Conservation (phyloP, 2,888 invertebrate species). For the Leptopilina syphax region DNA sequence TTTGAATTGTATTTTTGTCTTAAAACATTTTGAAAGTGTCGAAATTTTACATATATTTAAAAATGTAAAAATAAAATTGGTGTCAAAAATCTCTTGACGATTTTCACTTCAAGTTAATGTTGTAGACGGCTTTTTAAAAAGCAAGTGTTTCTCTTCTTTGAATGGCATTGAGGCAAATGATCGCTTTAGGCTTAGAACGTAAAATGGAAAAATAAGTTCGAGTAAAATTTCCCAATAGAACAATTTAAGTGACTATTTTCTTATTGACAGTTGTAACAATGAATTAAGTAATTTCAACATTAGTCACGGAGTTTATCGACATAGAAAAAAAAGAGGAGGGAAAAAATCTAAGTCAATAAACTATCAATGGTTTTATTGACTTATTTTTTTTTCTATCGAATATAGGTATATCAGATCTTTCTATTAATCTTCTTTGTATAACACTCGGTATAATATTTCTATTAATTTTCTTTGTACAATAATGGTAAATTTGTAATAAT, state of each 20-base stretch:
- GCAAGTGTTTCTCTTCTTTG: conserved; percentile 24
- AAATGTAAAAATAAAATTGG: too few species aligned
- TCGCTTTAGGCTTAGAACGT: conserved; percentile 23
- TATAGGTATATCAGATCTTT: not conserved
- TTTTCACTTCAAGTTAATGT: not conserved
- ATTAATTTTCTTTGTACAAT: not conserved
- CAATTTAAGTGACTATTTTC: not conserved
- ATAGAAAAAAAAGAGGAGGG: not conserved
- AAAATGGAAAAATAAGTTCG: conserved; percentile 4
- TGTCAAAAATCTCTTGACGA: too few species aligned
- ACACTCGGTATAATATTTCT: not conserved
- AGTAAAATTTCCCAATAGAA: not conserved
- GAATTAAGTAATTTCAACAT: conserved; percentile 19
- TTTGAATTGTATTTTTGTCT: too few species aligned
- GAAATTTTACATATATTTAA: too few species aligned
- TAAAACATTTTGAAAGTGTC: too few species aligned
- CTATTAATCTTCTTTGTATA: not conserved
- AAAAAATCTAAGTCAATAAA: too few species aligned
- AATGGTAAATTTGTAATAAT: not conserved
- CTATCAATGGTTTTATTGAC: not conserved
- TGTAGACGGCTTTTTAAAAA: not conserved
- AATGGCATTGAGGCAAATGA: conserved; percentile 1
- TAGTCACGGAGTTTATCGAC: not conserved
- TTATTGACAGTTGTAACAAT: not conserved
- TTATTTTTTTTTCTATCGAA: not conserved